Conservation (phyloP, 1,140 invertebrate genomes). For the Drosophila trapezifrons region DNA sequence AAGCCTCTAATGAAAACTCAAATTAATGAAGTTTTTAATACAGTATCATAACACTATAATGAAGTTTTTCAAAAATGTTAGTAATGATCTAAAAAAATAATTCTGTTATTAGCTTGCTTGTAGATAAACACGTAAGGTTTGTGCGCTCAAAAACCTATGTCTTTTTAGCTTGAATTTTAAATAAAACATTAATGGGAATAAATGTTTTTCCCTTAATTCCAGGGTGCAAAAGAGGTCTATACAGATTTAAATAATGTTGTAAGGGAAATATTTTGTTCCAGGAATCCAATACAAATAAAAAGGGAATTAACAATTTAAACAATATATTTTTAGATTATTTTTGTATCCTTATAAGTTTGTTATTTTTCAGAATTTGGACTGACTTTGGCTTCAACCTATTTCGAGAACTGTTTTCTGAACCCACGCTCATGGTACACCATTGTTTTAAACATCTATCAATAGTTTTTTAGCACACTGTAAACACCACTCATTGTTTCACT, state of each 20-base stretch:
- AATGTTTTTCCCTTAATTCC: neutral
- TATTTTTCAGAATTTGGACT: neutral
- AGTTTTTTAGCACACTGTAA: slow-evolving; percentile 3
- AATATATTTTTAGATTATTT: too few relatives aligned
- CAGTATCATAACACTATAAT: too few relatives aligned
- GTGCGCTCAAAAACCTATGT: too few relatives aligned
- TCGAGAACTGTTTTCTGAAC: neutral
- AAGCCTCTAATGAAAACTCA: too few relatives aligned
- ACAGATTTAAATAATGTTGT: neutral
- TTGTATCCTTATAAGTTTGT: neutral
- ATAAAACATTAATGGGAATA: neutral
- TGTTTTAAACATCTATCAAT: neutral
- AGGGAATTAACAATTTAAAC: too few relatives aligned
- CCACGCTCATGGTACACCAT: neutral
- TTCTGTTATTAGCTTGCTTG: too few relatives aligned
- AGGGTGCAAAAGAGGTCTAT: too few relatives aligned
- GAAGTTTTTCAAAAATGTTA: neutral
- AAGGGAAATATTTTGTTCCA: neutral
- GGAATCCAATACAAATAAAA: too few relatives aligned
- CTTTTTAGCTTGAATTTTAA: neutral
- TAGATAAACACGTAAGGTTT: neutral
- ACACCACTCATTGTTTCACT: slow-evolving; percentile 8
- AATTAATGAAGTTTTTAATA: too few relatives aligned
- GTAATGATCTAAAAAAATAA: neutral
- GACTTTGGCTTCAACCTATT: neutral